These are phyloP conservation scores for Dermochelys coriacea DNA, from an alignment of 2,797 vertebrate species.

Conservation along the genomic window DNA sequence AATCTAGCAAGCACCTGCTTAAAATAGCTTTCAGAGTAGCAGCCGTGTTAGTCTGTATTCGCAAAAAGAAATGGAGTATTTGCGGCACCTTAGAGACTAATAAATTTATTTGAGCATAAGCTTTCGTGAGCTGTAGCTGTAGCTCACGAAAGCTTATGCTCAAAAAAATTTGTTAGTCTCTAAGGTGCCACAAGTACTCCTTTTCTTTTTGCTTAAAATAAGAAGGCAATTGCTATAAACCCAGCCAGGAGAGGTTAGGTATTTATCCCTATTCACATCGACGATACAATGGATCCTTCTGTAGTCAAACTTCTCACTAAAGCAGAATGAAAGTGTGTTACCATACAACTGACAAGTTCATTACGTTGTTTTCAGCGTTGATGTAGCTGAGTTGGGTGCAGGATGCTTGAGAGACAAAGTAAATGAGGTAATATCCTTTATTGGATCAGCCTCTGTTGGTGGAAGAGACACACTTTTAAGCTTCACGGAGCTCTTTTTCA, in stretches of 20 bases:
- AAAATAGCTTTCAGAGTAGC: too few relatives aligned
- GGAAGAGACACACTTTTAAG: background rate
- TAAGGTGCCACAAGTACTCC: too few relatives aligned
- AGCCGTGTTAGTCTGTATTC: too few relatives aligned
- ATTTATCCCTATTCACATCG: background rate
- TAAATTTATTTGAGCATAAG: too few relatives aligned
- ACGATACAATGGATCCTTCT: background rate
- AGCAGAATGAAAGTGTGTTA: conserved; percentile 62
- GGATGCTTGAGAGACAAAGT: background rate
- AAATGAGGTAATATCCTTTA: background rate
- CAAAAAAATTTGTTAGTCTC: too few relatives aligned
- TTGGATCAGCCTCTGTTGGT: background rate
- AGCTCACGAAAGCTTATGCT: too few relatives aligned
- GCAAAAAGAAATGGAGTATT: too few relatives aligned
- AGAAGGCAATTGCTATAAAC: background rate
- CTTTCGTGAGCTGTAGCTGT: too few relatives aligned
- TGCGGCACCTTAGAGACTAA: too few relatives aligned
- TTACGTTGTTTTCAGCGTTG: background rate
- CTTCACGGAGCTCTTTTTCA: background rate
- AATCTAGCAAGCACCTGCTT: background rate
- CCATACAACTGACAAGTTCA: conserved; percentile 53
- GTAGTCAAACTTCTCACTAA: conserved; percentile 22
- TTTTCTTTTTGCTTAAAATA: background rate
- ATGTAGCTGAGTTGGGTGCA: background rate
- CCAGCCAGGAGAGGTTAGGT: background rate